Evolutionary conservation across 2,113 vertebrate genomes (phyloP), one percentile per base, ranked within the genome.

Genomic region (Hippolais icterina): DNA sequence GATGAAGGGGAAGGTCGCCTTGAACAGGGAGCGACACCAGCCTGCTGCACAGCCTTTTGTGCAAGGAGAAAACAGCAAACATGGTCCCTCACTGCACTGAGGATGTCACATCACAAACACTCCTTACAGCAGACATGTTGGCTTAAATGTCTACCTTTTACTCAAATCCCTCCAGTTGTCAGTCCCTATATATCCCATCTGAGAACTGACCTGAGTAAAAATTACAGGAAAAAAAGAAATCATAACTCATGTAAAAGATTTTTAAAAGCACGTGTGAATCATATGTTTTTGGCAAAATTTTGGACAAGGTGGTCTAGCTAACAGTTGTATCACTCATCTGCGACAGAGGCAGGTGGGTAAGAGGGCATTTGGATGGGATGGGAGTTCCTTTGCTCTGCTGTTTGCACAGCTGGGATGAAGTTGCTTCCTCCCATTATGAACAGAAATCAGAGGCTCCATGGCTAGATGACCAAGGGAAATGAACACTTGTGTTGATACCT

Each of bases 1-100:
- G 59, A 74, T 57, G 60, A 65, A 84, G 56, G 70, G 17, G 44
- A 80, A 64, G 41, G 16, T 56, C 0, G 0, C 18, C 35, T 69
- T 0, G 0, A 74, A 33, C 7, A 69, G 41, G 18, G 41, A 54
- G 57, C 79, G 25, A 15, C 1, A 0, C 13, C 49, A 64, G n/a
- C 37, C 54, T 75, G 35, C 31, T 50, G 33, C 44, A 31, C 41
- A 57, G 52, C 10, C 35, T 6, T 50, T 78, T 1, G 4, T 42
- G 41, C 44, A 46, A 53, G 63, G 29, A 76, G 13, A 52, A 42
- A 21, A 12, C 49, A 41, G 35, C 44, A 78, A 57, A 13, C 25
- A 22, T 1, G 21, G 31, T 28, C n/a, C 70, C 29, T 31, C 13
- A 10, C 17, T 22, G 7, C 18, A 11, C 6, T 29, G 37, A 54